A percentile compares a stretch with the other conserved stretches of the same genome.
Evolutionary conservation across 2,797 vertebrate species (phyloP).

Genomic region (Sebastes vulpes): DNA sequence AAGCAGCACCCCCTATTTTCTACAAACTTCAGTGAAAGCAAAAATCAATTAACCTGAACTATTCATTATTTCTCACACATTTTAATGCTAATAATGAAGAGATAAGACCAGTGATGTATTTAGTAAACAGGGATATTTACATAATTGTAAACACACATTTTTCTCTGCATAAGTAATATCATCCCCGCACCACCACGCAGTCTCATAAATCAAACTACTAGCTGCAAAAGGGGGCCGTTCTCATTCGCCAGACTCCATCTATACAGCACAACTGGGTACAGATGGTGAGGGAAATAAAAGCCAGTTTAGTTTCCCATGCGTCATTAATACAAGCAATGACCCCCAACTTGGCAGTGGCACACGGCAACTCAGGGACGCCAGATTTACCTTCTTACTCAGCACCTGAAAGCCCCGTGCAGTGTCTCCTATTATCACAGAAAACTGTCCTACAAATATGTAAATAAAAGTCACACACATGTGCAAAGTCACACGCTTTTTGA

Average conservation of each 20-base stretch:
- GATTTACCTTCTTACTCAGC: constrained; percentile 52
- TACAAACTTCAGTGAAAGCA: neutral
- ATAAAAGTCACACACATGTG: neutral
- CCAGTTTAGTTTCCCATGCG: constrained; percentile 64
- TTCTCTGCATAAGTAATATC: constrained; percentile 9
- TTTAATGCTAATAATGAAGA: neutral
- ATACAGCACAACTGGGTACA: constrained; percentile 56
- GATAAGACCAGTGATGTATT: neutral
- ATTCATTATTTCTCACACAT: neutral
- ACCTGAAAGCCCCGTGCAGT: constrained; percentile 22
- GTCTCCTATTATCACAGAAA: neutral
- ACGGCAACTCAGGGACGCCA: constrained; percentile 34
- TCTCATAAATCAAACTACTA: constrained; percentile 56
- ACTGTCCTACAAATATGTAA: neutral
- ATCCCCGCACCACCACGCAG: neutral
- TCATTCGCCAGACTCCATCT: constrained; percentile 32
- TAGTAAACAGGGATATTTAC: constrained; percentile 18
- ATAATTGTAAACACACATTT: constrained; percentile 28
- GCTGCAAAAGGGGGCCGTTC: constrained; percentile 16
- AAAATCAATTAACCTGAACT: neutral
- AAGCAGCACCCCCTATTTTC: neutral
- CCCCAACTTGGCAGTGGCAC: constrained; percentile 52
- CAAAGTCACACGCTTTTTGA: neutral
- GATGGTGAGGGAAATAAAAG: constrained; percentile 67
- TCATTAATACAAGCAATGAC: constrained; percentile 76